Percentiles rank a stretch among this genome's conserved stretches.
Conservation (phyloP, 2,113 vertebrate genomes). For the Alethe castanea region DNA sequence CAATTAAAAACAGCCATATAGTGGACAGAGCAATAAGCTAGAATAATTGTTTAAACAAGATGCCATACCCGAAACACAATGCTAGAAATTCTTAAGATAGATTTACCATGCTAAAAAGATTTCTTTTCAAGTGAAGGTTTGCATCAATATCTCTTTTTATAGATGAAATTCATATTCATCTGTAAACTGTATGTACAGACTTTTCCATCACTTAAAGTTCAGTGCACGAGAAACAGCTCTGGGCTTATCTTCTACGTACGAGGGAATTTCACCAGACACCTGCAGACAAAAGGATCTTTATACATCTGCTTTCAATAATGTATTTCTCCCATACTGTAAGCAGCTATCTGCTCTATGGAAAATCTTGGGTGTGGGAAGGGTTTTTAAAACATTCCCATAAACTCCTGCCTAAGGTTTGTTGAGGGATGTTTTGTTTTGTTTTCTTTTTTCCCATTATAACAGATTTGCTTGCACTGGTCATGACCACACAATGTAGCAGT, state of each 20-base stretch:
- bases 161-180: not conserved
- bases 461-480: not conserved
- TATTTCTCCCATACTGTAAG: not conserved
- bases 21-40: not conserved
- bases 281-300: not conserved
- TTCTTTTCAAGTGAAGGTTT: not conserved
- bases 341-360: not conserved
- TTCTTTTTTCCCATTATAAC: not conserved
- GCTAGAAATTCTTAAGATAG: not conserved
- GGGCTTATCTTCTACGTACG: rapidly evolving
- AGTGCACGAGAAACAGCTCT: not conserved
- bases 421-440: not conserved
- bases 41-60: not conserved
- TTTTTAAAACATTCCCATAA: not conserved
- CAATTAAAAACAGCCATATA: not conserved
- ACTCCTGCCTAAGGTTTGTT: not conserved
- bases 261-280: not conserved
- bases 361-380: not conserved
- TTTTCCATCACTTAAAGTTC: not conserved
- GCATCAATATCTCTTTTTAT: not conserved
- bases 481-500: not conserved
- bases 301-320: not conserved
- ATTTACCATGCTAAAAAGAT: not conserved
- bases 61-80: not conserved
- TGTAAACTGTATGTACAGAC: not conserved